phyloP scores from a whole-genome alignment of 2,888 invertebrate genomes.

The Oxytorus armatus region DNA sequence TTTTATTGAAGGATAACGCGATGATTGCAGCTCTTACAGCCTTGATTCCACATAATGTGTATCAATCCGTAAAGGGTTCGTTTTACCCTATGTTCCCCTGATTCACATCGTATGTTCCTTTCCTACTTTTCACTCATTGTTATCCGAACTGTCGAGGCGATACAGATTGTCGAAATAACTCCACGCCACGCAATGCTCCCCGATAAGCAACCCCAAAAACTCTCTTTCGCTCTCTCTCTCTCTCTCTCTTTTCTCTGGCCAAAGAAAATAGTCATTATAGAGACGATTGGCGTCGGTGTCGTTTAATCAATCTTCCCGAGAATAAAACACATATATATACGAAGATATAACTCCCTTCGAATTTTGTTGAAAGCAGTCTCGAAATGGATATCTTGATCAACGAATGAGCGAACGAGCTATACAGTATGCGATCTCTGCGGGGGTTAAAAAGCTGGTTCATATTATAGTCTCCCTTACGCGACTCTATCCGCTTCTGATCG shows the following conservation, averaged over 20 bases:
- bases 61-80: too few relatives aligned
- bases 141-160: neutral
- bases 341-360: conserved; percentile 27
- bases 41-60: too few relatives aligned
- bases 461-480: neutral
- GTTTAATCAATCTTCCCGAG: conserved; percentile 42
- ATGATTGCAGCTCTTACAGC: too few relatives aligned
- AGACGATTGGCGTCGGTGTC: conserved; percentile 13
- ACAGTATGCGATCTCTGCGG: conserved; percentile 1
- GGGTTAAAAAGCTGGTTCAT: conserved; percentile 23
- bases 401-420: conserved; percentile 20
- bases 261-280: conserved; percentile 8
- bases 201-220: conserved; percentile 2
- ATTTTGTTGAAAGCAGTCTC: conserved; percentile 32
- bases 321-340: conserved; percentile 14
- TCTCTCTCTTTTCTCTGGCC: neutral
- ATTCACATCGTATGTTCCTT: neutral
- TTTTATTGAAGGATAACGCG: too few relatives aligned
- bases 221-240: conserved; percentile 3
- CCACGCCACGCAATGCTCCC: neutral
- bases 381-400: conserved; percentile 43
- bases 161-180: neutral
- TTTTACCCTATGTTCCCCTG: too few relatives aligned
- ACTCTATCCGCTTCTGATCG: conserved; percentile 31
- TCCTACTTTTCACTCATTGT: conserved; percentile 7